Percentiles rank a stretch among this genome's conserved stretches.
These are phyloP conservation scores for Notolabrus celidotus DNA, from an alignment of 2,797 vertebrate species.

Conservation along the genomic window DNA sequence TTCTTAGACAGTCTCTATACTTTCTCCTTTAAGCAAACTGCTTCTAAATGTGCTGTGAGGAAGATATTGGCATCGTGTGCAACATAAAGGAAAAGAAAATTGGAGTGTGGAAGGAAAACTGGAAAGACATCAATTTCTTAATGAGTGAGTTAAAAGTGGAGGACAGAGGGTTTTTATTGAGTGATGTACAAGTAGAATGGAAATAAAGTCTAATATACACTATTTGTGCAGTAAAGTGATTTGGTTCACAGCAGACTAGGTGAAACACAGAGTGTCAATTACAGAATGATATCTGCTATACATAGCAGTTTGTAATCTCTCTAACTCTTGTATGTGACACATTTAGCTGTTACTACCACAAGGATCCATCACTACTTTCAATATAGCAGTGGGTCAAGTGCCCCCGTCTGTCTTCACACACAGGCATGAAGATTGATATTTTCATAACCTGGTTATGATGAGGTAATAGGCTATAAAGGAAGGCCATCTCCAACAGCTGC, in stretches of 20 bases:
- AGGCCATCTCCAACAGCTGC: constrained; percentile 81
- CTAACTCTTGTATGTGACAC: constrained; percentile 1
- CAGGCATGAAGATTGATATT: constrained; percentile 79
- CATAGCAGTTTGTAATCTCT: neutral
- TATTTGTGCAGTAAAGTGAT: too few species aligned
- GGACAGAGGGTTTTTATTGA: constrained; percentile 11
- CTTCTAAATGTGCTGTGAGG: constrained; percentile 26
- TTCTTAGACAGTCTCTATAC: constrained; percentile 38
- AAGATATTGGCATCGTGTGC: constrained; percentile 35
- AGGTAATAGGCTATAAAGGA: constrained; percentile 84
- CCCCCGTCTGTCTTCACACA: constrained; percentile 58
- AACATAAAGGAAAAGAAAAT: constrained; percentile 34
- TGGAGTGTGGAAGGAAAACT: constrained; percentile 36
- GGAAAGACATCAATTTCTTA: constrained; percentile 43
- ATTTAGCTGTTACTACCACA: constrained; percentile 5
- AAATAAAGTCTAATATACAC: neutral
- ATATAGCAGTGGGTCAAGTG: constrained; percentile 64
- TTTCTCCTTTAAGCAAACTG: constrained; percentile 42
- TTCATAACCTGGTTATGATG: constrained; percentile 84
- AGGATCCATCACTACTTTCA: constrained; percentile 55
- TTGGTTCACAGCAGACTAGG: too few species aligned
- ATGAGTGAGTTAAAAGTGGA: constrained; percentile 28
- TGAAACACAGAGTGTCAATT: neutral
- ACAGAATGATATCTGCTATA: neutral
- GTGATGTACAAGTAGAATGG: neutral